Evolutionary conservation across 2,797 vertebrate species (phyloP).

Genomic region (Merluccius polli): DNA sequence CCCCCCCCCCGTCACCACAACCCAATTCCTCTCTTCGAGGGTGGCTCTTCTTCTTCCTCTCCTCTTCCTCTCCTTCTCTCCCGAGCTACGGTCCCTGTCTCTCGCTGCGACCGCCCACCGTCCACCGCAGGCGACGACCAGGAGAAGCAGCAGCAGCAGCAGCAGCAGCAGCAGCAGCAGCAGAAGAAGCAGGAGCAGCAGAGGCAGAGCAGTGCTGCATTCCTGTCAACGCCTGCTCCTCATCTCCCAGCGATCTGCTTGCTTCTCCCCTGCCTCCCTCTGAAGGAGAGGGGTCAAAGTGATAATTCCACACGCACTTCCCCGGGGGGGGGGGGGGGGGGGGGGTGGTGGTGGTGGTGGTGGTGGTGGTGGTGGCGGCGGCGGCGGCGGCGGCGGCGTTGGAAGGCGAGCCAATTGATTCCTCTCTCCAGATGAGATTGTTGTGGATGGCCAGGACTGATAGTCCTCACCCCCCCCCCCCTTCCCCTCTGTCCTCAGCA

Average conservation of each 20-base stretch:
- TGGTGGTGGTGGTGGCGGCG: not conserved
- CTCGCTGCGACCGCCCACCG: not conserved
- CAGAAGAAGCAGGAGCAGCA: not conserved
- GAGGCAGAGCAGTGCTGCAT: constrained; percentile 3
- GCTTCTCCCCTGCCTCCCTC: not conserved
- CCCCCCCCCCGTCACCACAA: not conserved
- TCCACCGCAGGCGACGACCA: not conserved
- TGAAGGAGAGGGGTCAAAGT: constrained; percentile 5
- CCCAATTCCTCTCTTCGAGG: not conserved
- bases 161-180: not conserved
- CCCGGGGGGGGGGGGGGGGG: not conserved
- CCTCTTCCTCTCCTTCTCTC: not conserved
- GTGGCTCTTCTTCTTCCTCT: not conserved
- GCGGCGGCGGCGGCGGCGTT: not conserved
- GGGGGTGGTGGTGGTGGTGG: not conserved
- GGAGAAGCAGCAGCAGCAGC: not conserved
- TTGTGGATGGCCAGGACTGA: constrained; percentile 38
- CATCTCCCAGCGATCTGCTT: not conserved
- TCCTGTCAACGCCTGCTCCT: not conserved
- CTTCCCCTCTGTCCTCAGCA: constrained; percentile 49
- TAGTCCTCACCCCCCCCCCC: constrained; percentile 17
- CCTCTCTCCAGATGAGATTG: constrained; percentile 44
- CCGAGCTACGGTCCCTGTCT: not conserved
- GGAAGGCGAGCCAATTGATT: constrained; percentile 44
- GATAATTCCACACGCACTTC: not conserved